Conservation (phyloP, 1,140 invertebrate genomes). For the Philotrypesis tridentata region DNA sequence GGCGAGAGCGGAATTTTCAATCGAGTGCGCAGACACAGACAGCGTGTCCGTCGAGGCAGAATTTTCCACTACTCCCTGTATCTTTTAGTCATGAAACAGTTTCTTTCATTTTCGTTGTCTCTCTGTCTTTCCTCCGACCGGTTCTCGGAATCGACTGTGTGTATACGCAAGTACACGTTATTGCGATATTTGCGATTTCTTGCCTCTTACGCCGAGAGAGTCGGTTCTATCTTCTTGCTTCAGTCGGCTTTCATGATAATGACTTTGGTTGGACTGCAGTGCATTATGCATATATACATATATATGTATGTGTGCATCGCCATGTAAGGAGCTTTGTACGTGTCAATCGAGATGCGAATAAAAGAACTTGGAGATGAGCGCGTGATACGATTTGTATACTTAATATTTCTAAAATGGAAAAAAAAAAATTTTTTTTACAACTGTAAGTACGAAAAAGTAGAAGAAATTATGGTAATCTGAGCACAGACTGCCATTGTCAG, state of each 20-base stretch:
- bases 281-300: no score
- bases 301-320: conserved; percentile 19
- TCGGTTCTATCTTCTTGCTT: conserved; percentile 9
- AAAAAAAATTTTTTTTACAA: no score
- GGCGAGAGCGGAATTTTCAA: conserved; percentile 2
- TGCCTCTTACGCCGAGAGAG: conserved; percentile 28
- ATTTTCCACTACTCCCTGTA: background rate
- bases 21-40: background rate
- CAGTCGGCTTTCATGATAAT: conserved; percentile 39
- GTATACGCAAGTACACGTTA: conserved; percentile 25
- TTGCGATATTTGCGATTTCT: conserved; percentile 48
- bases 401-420: no score
- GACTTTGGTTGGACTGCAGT: conserved; percentile 25
- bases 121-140: conserved; percentile 22
- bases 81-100: conserved; percentile 29
- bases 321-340: conserved; percentile 39
- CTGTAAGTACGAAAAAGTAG: no score
- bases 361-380: background rate
- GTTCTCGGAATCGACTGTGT: conserved; percentile 38
- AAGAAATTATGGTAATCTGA: no score
- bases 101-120: conserved; percentile 37
- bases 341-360: conserved; percentile 29
- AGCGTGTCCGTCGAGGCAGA: background rate
- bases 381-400: no score
- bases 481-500: no score